Evolutionary conservation across 2,113 vertebrate species (phyloP).

Genomic region (Zapornia atra): DNA sequence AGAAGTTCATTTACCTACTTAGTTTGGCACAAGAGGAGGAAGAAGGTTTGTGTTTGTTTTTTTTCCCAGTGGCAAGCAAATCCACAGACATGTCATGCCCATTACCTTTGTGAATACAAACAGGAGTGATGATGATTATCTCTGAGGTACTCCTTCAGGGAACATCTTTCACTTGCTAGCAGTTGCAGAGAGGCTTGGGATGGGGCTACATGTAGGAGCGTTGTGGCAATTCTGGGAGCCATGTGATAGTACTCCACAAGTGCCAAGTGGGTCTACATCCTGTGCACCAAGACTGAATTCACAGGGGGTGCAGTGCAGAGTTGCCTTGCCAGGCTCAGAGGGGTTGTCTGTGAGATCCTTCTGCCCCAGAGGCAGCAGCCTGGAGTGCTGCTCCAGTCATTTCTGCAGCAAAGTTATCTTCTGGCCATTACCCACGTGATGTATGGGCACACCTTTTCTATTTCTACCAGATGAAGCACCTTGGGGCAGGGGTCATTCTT

Average conservation of each 20-base stretch:
- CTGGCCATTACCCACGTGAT: not conserved
- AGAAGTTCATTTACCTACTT: not conserved
- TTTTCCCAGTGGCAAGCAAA: not conserved
- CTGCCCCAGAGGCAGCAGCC: not conserved
- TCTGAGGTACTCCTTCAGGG: not conserved
- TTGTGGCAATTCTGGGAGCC: not conserved
- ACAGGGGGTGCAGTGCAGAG: rapidly evolving
- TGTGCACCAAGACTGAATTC: not conserved
- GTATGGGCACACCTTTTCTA: not conserved
- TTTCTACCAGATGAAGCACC: not conserved
- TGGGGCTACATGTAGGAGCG: rapidly evolving
- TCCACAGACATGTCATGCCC: not conserved
- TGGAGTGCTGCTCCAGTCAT: not conserved
- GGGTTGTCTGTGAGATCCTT: not conserved
- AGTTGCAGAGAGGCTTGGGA: not conserved
- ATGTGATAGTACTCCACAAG: rapidly evolving
- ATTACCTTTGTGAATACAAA: not conserved
- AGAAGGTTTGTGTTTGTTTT: not conserved
- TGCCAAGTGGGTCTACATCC: rapidly evolving
- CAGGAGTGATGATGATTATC: not conserved
- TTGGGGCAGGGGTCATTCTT: rapidly evolving
- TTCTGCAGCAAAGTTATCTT: not conserved
- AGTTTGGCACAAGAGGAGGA: not conserved
- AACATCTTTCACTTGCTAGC: not conserved
- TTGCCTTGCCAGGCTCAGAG: not conserved